Evolutionary conservation across 2,888 invertebrate species (phyloP), one percentile per base, ranked within the genome.

Genomic region (Crocallis elinguaria): DNA sequence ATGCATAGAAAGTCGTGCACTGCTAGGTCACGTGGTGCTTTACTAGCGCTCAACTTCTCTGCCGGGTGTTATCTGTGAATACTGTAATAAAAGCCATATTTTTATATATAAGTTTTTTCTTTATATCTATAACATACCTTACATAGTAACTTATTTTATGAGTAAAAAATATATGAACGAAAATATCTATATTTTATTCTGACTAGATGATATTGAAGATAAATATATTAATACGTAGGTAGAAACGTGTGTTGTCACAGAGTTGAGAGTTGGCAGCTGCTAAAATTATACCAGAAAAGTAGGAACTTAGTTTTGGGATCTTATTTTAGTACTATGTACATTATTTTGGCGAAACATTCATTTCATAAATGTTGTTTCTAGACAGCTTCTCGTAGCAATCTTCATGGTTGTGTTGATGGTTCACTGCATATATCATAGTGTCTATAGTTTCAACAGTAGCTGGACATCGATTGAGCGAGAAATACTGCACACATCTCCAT

Each of bases 401-500:
- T 67, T 92, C 92, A 30, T 92, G 92, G 51, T 92, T 92, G 55
- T 92, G 92, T 52, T 87, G 87, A 54, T 92, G 92, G 57, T 92
- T 92, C 7, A 90, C 79, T 0, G 92, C 87, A 45, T 87, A 92
- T 45, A 92, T 89, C 86, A 89, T 86, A 0, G 87, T 66, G 48
- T 91, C 90, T 74, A 92, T 86, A 1, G 92, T 92, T 63, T 92
- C 92, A 0, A 92, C 88, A 0, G 92, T 92, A 0, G 92, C 92
- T 0, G 92, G 92, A 73, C 92, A 92, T 57, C 91, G 73, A 64
- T 92, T 92, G n/a, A 92, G 68, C 0, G 92, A 91, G 67, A 92
- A 92, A 65, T 92, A 92, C 60, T 92, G 92, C 7, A 92, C 92
- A 68, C 92, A 92, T 29, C 92, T 69, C 92, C 92, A 92, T 0